Evolutionary conservation across 1,140 invertebrate species (phyloP).

Genomic region (Drosophila teissieri): DNA sequence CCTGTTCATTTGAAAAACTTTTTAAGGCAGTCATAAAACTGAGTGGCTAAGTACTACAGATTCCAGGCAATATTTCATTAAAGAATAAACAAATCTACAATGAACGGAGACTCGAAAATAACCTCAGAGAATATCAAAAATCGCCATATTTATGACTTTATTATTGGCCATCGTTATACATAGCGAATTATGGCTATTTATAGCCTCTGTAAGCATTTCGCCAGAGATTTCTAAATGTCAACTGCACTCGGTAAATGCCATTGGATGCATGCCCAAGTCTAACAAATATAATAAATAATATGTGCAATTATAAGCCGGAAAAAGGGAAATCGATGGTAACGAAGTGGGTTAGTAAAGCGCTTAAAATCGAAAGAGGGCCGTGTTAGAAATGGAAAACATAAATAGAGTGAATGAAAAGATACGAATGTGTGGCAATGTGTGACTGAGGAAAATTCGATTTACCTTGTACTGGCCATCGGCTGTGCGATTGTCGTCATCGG

Average conservation of each 20-base stretch:
- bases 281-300: slow-evolving; percentile 54
- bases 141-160: slow-evolving; percentile 48
- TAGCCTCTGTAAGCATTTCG: slow-evolving; percentile 56
- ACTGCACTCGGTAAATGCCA: slow-evolving; percentile 47
- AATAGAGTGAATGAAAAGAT: slow-evolving; percentile 30
- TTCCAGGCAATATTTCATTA: slow-evolving; percentile 1
- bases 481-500: slow-evolving; percentile 96
- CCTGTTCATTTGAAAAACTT: slow-evolving; percentile 5
- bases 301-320: slow-evolving; percentile 32
- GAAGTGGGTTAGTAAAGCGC: slow-evolving; percentile 34
- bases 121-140: slow-evolving; percentile 12
- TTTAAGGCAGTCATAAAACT: not conserved
- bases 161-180: slow-evolving; percentile 49
- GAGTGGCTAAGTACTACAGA: not conserved
- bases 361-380: slow-evolving; percentile 13
- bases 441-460: slow-evolving; percentile 74
- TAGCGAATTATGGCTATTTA: slow-evolving; percentile 48
- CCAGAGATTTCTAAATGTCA: slow-evolving; percentile 63
- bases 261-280: slow-evolving; percentile 68
- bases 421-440: not conserved
- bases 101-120: not conserved
- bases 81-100: not conserved
- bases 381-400: slow-evolving; percentile 45
- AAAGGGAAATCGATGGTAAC: slow-evolving; percentile 32
- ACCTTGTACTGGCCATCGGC: slow-evolving; percentile 97